phyloP scores from a whole-genome alignment of 1,140 invertebrate genomes.

The Anastatus disparis region DNA sequence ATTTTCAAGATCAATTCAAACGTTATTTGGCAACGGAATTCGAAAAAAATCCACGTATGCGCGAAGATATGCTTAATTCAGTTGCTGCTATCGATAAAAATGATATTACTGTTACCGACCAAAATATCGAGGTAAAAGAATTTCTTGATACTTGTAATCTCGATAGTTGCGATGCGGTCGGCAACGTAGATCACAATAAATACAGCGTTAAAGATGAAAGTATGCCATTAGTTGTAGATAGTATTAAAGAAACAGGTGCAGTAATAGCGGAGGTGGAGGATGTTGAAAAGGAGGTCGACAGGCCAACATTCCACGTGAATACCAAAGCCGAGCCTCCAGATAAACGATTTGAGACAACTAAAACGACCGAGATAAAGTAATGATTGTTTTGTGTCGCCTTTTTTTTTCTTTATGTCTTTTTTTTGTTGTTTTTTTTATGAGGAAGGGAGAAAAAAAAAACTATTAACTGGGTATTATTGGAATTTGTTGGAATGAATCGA shows the following conservation, averaged over 20 bases:
- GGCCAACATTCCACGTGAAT: background rate
- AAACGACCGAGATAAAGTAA: background rate
- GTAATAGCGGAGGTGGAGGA: background rate
- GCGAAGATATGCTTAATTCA: conserved; percentile 46
- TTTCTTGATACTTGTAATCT: too few relatives aligned
- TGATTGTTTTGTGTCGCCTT: too few relatives aligned
- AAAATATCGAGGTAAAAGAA: background rate
- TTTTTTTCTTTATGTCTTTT: too few relatives aligned
- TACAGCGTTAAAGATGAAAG: background rate
- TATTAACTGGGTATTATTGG: too few relatives aligned
- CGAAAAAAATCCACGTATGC: conserved; percentile 59
- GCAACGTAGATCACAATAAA: background rate
- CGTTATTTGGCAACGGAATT: conserved; percentile 64
- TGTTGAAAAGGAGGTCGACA: conserved; percentile 13
- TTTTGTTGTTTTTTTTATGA: too few relatives aligned
- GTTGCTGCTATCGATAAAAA: conserved; percentile 27
- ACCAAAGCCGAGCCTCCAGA: conserved; percentile 4
- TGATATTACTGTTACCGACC: conserved; percentile 18
- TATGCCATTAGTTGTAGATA: background rate
- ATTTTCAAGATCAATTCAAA: conserved; percentile 67
- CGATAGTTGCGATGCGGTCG: background rate
- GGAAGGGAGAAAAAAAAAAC: too few relatives aligned
- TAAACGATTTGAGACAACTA: background rate
- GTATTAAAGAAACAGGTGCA: conserved; percentile 9
- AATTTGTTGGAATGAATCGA: too few relatives aligned